phyloP scores from a whole-genome alignment of 2,797 vertebrate genomes.

The Columba guinea region DNA sequence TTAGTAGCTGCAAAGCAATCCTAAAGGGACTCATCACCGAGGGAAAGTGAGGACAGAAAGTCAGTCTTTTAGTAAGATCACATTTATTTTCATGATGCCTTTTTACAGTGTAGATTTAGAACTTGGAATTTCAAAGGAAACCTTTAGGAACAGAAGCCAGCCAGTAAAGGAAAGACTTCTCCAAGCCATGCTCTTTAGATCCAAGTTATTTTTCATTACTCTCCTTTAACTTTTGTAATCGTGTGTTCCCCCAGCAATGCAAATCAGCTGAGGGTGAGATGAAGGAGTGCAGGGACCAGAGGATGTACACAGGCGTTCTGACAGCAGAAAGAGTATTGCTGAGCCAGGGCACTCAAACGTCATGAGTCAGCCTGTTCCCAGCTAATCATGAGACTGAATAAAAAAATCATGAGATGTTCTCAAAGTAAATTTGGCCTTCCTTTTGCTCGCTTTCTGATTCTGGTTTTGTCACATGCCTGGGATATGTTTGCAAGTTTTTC shows the following conservation, averaged over 20 bases:
- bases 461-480: neutral
- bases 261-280: neutral
- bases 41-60: neutral
- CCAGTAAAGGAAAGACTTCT: neutral
- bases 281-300: neutral
- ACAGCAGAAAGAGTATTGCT: constrained; percentile 20
- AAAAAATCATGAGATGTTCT: constrained; percentile 47
- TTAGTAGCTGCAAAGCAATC: neutral
- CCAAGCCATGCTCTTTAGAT: neutral
- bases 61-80: neutral
- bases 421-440: constrained; percentile 18
- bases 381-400: constrained; percentile 46
- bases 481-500: neutral
- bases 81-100: neutral
- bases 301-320: neutral
- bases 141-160: neutral
- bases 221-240: neutral
- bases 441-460: neutral
- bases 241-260: neutral
- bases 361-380: constrained; percentile 48
- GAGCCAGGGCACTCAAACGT: constrained; percentile 32
- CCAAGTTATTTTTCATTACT: neutral
- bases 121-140: neutral
- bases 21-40: neutral
- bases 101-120: neutral